A percentile compares a stretch with the other conserved stretches of the same genome.
These are phyloP conservation scores for Drosophila sp. DNA, from an alignment of 1,140 invertebrate genomes.

Conservation along the genomic window DNA sequence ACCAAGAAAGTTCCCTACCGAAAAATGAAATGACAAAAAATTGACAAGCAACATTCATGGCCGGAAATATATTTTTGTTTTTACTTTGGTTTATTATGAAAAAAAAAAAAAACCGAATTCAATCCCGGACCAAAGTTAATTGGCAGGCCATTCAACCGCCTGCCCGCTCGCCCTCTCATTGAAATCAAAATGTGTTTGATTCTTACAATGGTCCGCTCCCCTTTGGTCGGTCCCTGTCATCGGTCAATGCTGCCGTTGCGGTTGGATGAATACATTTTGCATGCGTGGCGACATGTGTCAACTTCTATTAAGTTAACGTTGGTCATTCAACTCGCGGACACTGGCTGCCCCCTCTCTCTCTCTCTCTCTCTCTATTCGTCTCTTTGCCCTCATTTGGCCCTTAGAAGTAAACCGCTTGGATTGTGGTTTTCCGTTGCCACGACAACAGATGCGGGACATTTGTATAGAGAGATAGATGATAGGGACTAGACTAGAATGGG, in stretches of 20 bases:
- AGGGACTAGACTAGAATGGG: background rate
- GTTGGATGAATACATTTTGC: slow-evolving; percentile 77
- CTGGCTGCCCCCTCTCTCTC: background rate
- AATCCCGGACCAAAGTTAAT: slow-evolving; percentile 60
- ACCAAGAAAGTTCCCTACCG: slow-evolving; percentile 54
- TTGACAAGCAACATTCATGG: slow-evolving; percentile 67
- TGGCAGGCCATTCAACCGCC: slow-evolving; percentile 30
- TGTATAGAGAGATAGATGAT: slow-evolving; percentile 20
- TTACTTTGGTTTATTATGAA: slow-evolving; percentile 32
- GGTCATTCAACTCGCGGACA: slow-evolving; percentile 71
- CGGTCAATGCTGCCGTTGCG: slow-evolving; percentile 46
- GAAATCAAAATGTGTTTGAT: slow-evolving; percentile 59
- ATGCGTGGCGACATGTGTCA: slow-evolving; percentile 79
- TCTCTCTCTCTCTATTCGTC: background rate
- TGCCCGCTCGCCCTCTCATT: slow-evolving; percentile 34
- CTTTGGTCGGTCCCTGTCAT: slow-evolving; percentile 5
- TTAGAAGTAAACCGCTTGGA: slow-evolving; percentile 1
- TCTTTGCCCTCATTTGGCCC: background rate
- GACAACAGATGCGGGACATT: slow-evolving; percentile 30
- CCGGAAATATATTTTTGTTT: slow-evolving; percentile 54
- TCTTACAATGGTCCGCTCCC: slow-evolving; percentile 32
- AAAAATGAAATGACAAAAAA: slow-evolving; percentile 45
- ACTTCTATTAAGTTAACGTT: slow-evolving; percentile 78
- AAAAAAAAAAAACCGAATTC: slow-evolving; percentile 32
- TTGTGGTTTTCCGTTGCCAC: slow-evolving; percentile 42